Conservation (phyloP, 2,888 invertebrate genomes). For the Drosophila histrio region DNA sequence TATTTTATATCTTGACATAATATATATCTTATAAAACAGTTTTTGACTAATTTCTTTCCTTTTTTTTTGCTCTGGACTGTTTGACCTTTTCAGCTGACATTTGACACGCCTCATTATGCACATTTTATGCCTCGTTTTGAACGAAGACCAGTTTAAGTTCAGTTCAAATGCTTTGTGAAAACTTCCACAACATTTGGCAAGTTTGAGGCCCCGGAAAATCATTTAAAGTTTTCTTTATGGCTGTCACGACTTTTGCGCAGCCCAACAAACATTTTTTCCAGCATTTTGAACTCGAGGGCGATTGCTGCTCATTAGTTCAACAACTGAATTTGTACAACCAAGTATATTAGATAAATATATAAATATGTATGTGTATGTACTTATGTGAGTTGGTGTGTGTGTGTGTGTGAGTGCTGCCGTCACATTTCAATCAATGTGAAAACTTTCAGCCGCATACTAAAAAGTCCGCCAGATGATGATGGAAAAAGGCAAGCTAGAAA, state of each 20-base stretch:
- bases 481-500: slow-evolving; percentile 49
- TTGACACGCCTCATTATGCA: slow-evolving; percentile 7
- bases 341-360: slow-evolving; percentile 26
- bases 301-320: slow-evolving; percentile 74
- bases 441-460: slow-evolving; percentile 72
- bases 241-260: slow-evolving; percentile 56
- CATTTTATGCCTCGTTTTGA: background rate
- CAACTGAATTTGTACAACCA: slow-evolving; percentile 58
- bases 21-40: background rate
- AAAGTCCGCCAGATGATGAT: slow-evolving; percentile 68
- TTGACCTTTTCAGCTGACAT: background rate
- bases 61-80: background rate
- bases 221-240: slow-evolving; percentile 70
- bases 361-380: background rate
- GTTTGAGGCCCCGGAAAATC: slow-evolving; percentile 57
- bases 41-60: background rate
- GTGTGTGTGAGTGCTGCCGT: slow-evolving; percentile 27
- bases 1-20: background rate
- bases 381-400: background rate
- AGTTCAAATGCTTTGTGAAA: slow-evolving; percentile 27
- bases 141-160: slow-evolving; percentile 19
- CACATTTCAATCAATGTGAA: slow-evolving; percentile 72
- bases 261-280: slow-evolving; percentile 44
- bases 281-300: slow-evolving; percentile 37
- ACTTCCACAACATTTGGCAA: slow-evolving; percentile 63